Evolutionary conservation across 2,888 invertebrate genomes (phyloP).

Genomic region (Nemoura dubitans): DNA sequence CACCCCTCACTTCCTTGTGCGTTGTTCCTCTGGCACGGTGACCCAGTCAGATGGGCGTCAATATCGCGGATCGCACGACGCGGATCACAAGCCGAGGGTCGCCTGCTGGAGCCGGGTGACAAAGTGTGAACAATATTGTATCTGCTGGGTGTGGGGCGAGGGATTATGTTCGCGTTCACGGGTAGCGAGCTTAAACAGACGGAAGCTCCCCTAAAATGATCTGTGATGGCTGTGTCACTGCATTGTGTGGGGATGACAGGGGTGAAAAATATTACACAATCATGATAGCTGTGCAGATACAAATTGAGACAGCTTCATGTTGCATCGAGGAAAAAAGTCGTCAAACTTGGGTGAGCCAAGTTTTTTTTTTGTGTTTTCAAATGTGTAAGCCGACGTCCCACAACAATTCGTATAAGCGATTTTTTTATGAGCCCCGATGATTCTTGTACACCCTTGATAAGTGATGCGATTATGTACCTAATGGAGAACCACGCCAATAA

Average conservation of each 20-base stretch:
- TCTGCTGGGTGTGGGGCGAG: background rate
- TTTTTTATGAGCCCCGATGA: background rate
- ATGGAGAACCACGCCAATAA: background rate
- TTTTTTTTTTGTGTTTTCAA: background rate
- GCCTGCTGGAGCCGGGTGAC: background rate
- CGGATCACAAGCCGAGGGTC: background rate
- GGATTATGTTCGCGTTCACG: conserved; percentile 42
- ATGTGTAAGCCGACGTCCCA: background rate
- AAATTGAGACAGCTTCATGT: conserved; percentile 2
- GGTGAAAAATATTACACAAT: conserved; percentile 24
- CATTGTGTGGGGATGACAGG: conserved; percentile 17
- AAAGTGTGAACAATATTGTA: background rate
- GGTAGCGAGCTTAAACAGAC: conserved; percentile 41
- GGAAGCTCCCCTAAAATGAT: conserved; percentile 44
- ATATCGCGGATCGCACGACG: background rate
- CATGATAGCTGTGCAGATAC: background rate
- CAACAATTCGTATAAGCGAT: conserved; percentile 12
- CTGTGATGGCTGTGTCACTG: conserved; percentile 27
- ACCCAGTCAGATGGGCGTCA: conserved; percentile 14
- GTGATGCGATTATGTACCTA: conserved; percentile 7
- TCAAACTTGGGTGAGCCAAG: background rate
- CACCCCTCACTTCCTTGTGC: background rate
- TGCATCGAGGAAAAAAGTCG: background rate
- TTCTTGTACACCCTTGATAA: background rate
- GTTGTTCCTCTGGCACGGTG: background rate